Evolutionary conservation across 2,113 vertebrate species (phyloP).

Genomic region (Heterocephalus glaber): DNA sequence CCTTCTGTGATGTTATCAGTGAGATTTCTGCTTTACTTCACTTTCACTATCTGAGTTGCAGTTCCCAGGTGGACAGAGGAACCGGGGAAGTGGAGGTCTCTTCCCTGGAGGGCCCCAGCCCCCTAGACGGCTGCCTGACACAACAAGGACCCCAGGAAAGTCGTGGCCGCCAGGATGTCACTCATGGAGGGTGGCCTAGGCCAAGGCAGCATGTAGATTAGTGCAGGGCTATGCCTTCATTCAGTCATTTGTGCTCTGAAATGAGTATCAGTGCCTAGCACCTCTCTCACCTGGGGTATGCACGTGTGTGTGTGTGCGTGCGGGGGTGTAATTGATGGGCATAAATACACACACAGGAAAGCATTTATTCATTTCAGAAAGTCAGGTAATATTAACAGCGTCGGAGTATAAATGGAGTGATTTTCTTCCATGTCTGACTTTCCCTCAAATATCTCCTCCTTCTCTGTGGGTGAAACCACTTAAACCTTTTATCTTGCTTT

Average conservation of each 20-base stretch:
- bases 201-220: too few species aligned
- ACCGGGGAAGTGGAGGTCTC: too few species aligned
- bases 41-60: not conserved
- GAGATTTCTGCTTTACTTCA: not conserved
- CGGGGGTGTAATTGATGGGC: not conserved
- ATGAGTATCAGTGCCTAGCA: accelerated
- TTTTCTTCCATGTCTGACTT: not conserved
- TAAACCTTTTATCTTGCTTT: conserved; percentile 61
- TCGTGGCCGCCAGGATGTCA: accelerated
- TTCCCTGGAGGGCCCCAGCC: not conserved
- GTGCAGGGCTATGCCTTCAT: not conserved
- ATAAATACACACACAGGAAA: not conserved
- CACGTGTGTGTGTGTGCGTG: not conserved
- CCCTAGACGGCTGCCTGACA: not conserved
- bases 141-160: not conserved
- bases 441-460: not conserved
- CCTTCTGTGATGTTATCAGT: not conserved
- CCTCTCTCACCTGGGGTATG: not conserved
- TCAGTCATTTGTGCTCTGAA: not conserved
- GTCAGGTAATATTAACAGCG: not conserved
- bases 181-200: accelerated
- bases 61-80: not conserved
- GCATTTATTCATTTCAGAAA: not conserved
- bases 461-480: conserved; percentile 53
- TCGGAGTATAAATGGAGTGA: not conserved